Percentiles rank a stretch among this genome's conserved stretches.
These are phyloP conservation scores for Channa maculata DNA, from an alignment of 2,113 vertebrate genomes.

Conservation along the genomic window DNA sequence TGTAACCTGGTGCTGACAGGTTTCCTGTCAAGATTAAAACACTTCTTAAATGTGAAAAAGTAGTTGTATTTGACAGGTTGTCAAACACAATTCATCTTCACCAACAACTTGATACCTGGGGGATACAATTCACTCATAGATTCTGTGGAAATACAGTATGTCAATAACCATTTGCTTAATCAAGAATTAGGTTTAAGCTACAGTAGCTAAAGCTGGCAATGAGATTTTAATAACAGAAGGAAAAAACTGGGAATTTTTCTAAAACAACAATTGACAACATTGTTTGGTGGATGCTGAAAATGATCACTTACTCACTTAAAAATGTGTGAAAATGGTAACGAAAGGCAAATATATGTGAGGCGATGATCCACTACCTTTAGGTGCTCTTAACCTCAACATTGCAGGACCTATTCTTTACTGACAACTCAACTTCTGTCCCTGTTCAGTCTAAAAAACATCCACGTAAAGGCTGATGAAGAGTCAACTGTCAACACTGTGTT, in stretches of 20 bases:
- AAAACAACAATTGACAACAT: too few species aligned
- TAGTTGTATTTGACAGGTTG: neutral
- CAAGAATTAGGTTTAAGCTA: too few species aligned
- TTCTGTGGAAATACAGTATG: too few species aligned
- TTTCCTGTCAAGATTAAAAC: neutral
- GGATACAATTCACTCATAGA: neutral
- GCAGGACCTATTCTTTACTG: neutral
- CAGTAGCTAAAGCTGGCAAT: too few species aligned
- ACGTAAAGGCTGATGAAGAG: slow-evolving; percentile 11
- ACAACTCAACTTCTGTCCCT: neutral
- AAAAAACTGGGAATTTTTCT: too few species aligned
- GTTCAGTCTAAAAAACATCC: slow-evolving; percentile 16
- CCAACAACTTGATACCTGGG: neutral
- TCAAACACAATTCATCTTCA: slow-evolving; percentile 10
- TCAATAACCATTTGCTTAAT: neutral
- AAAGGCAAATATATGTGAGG: neutral
- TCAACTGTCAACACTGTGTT: neutral
- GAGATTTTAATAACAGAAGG: too few species aligned
- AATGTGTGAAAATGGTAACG: neutral
- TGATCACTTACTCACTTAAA: neutral
- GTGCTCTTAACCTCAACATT: neutral
- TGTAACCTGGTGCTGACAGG: neutral
- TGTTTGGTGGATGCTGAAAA: neutral
- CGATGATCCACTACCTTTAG: neutral
- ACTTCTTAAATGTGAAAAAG: slow-evolving; percentile 5